phyloP scores from a whole-genome alignment of 2,888 invertebrate species.

The Andrena chrysosceles region DNA sequence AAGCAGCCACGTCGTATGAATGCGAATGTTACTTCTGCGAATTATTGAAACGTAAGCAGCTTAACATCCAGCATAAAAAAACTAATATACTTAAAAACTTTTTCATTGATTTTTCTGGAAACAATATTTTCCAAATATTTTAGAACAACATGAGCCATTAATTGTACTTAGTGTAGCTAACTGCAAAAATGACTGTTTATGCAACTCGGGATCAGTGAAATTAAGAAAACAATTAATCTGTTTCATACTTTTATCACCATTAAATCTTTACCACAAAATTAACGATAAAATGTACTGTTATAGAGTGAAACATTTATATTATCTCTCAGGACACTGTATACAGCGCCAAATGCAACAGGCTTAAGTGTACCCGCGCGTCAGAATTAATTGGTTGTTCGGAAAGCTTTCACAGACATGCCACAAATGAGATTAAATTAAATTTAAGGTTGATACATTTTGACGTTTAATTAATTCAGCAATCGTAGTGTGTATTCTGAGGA shows the following conservation, averaged over 20 bases:
- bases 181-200: background rate
- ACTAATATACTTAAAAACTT: too few relatives aligned
- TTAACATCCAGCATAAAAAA: too few relatives aligned
- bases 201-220: background rate
- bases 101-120: too few relatives aligned
- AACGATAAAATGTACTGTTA: background rate
- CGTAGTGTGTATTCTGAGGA: background rate
- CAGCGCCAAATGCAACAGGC: background rate
- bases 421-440: constrained; percentile 30
- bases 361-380: constrained; percentile 12
- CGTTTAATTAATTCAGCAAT: constrained; percentile 17
- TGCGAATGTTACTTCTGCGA: too few relatives aligned
- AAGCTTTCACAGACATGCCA: constrained; percentile 27
- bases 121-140: too few relatives aligned
- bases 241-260: too few relatives aligned
- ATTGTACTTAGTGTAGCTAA: background rate
- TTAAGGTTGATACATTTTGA: constrained; percentile 20
- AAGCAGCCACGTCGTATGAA: too few relatives aligned
- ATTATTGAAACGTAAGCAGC: too few relatives aligned
- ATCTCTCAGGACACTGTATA: background rate
- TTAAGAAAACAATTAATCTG: background rate
- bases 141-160: too few relatives aligned
- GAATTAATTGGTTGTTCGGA: constrained; percentile 29
- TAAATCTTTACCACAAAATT: background rate
- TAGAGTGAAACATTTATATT: background rate